Conservation (phyloP, 2,888 invertebrate genomes). For the Archips crataeganus region DNA sequence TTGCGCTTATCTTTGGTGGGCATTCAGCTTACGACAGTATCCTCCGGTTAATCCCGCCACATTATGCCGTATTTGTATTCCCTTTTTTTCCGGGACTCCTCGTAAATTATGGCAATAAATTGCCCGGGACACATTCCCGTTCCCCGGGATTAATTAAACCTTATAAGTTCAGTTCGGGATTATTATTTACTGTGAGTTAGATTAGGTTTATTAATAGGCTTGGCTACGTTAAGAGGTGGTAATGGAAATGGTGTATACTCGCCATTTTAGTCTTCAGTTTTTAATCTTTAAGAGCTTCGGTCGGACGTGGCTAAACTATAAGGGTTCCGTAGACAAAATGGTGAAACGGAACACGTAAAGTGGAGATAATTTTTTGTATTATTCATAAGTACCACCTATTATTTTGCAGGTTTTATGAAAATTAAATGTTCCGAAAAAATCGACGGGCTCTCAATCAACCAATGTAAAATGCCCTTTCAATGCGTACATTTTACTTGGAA, state of each 20-base stretch:
- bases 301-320: no score
- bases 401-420: no score
- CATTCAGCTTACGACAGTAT: neutral
- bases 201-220: slow-evolving; percentile 44
- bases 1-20: neutral
- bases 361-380: no score
- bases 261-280: neutral
- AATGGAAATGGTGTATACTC: neutral
- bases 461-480: no score
- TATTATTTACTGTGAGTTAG: slow-evolving; percentile 55
- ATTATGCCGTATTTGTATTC: slow-evolving; percentile 71
- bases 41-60: slow-evolving; percentile 45
- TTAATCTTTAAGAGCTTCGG: no score
- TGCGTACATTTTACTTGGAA: no score
- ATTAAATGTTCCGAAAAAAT: no score
- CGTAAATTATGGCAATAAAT: slow-evolving; percentile 82
- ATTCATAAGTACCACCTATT: no score
- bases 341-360: no score
- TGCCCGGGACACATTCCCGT: slow-evolving; percentile 70
- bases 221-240: slow-evolving; percentile 15
- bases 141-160: slow-evolving; percentile 77
- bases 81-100: slow-evolving; percentile 71
- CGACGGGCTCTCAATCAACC: no score
- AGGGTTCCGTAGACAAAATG: no score
- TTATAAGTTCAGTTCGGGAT: slow-evolving; percentile 63